Conservation (phyloP, 1,140 invertebrate genomes). For the Drosophila watanabei region DNA sequence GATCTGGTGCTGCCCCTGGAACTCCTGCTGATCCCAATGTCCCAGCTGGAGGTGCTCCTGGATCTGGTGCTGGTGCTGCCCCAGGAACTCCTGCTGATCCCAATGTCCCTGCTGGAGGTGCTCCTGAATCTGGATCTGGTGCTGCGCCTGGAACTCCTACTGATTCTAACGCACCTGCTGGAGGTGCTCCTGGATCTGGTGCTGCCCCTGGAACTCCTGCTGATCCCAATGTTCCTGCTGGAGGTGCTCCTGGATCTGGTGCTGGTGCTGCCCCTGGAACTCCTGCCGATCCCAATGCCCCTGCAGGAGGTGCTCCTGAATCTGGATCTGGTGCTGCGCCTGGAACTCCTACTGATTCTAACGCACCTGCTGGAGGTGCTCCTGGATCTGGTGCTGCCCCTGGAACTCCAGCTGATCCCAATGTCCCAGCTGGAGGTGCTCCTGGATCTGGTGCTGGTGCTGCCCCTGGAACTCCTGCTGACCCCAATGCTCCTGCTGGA, state of each 20-base stretch:
- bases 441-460: conserved; percentile 2
- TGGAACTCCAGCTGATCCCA: neutral
- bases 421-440: conserved; percentile 8
- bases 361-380: conserved; percentile 6
- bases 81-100: conserved; percentile 22
- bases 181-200: neutral
- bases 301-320: conserved; percentile 6
- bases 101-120: conserved; percentile 3
- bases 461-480: conserved; percentile 12
- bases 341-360: conserved; percentile 11
- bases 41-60: neutral
- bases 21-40: conserved; percentile 2
- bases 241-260: neutral
- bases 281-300: conserved; percentile 19
- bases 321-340: conserved; percentile 12
- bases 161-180: conserved; percentile 6
- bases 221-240: conserved; percentile 3
- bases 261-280: conserved; percentile 7
- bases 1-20: conserved; percentile 6
- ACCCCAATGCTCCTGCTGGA: conserved; percentile 14
- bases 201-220: conserved; percentile 18
- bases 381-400: conserved; percentile 18
- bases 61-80: neutral
- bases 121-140: conserved; percentile 7
- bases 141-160: conserved; percentile 8